These are phyloP conservation scores for Heliconius melpomene DNA, from an alignment of 1,140 invertebrate genomes.

Conservation along the genomic window DNA sequence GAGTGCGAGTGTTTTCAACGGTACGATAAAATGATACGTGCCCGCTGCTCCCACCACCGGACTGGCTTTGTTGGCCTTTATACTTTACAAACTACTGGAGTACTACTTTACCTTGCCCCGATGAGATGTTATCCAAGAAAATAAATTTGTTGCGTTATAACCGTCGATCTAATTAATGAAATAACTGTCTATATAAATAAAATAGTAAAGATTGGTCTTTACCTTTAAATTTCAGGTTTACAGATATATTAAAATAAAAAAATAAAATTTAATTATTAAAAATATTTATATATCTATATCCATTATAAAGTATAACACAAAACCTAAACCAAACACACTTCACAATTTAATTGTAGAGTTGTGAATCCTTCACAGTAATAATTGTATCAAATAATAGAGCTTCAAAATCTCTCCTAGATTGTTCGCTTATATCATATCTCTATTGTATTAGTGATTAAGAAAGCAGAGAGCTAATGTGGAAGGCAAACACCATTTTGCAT, in stretches of 20 bases:
- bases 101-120: neutral
- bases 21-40: slow-evolving; percentile 67
- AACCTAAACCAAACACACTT: neutral
- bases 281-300: no score
- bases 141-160: neutral
- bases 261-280: no score
- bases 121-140: slow-evolving; percentile 6
- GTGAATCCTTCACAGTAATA: neutral
- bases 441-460: slow-evolving; percentile 71
- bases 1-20: slow-evolving; percentile 61
- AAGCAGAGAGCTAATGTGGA: slow-evolving; percentile 66
- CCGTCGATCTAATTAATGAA: neutral
- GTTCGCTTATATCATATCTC: slow-evolving; percentile 50
- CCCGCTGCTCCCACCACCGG: slow-evolving; percentile 47
- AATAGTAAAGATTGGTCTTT: neutral
- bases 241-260: no score
- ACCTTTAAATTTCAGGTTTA: neutral
- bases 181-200: neutral
- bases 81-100: slow-evolving; percentile 43
- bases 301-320: neutral
- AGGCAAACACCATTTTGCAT: slow-evolving; percentile 77
- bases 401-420: neutral
- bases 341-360: neutral
- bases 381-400: neutral
- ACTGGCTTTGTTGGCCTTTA: slow-evolving; percentile 56